Evolutionary conservation across 2,797 vertebrate genomes (phyloP), one percentile per base, ranked within the genome.

Genomic region (Pseudocheirus occidentalis): DNA sequence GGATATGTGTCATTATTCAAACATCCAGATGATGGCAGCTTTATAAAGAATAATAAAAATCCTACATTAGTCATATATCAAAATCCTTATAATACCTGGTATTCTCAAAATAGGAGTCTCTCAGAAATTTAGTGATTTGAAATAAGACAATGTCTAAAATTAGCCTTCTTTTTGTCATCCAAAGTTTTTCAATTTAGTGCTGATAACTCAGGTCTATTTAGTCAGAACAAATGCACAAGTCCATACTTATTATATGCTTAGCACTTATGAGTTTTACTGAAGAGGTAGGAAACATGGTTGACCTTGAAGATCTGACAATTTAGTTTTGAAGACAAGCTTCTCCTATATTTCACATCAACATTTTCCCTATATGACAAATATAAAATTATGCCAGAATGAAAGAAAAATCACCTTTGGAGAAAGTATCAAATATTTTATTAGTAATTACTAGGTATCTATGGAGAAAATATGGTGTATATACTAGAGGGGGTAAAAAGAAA

Each of bases 1-100:
- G 73, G 90, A 93, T 50, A 96, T 46, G 73, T 94, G 95, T 95
- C 81, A 96, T 10, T 90, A 94, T 29, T 34, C 57, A 94, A 96
- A 93, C 6, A 94, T 92, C 9, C 95, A 50, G 29, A 27, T 94
- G 46, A 95, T 94, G 18, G 13, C 92, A 31, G 53, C 29, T 96
- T 95, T 94, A 21, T 92, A 91, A 94, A 90, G 28, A 94, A 93
- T 90, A 92, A 94, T 11, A 4, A 91, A n/a, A 66, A 40, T 90
- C 95, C 40, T 95, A 12, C n/a, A 31, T 46, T 16, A 97, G 92
- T 55, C 93, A 50, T 92, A 0, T 10, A 14, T 57, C 28, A 91
- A 34, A 62, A 92, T 92, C 29, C 1, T 31, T 94, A 46, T 24
- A 94, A 66, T 10, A 34, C 0, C 34, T 27, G 28, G 55, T 18